Percentiles rank a stretch among this genome's conserved stretches.
phyloP scores from a whole-genome alignment of 2,113 vertebrate species.

The Columbina picui region DNA sequence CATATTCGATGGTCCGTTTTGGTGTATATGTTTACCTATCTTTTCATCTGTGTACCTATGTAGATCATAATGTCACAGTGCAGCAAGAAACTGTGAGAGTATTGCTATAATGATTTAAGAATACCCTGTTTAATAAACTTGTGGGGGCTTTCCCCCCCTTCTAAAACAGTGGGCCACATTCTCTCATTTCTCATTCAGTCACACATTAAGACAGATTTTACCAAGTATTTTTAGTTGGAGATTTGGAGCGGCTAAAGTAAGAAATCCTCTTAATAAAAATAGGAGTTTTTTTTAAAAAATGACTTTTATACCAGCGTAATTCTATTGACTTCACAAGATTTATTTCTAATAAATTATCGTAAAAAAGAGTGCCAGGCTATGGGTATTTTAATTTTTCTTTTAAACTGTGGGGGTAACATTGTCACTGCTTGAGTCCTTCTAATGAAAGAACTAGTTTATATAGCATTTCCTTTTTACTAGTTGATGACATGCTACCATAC shows the following conservation, averaged over 20 bases:
- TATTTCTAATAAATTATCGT: conserved; percentile 7
- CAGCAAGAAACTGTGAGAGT: neutral
- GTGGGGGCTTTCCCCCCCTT: accelerated
- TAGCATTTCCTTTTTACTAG: neutral
- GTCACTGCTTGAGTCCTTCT: neutral
- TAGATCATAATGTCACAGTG: neutral
- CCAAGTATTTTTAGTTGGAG: conserved; percentile 60
- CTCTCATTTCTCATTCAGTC: conserved; percentile 30
- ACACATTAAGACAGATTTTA: conserved; percentile 53
- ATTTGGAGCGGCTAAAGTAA: conserved; percentile 42
- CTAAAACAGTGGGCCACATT: neutral
- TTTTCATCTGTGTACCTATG: neutral
- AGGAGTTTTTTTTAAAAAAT: conserved; percentile 2
- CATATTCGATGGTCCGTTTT: accelerated
- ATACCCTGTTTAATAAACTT: neutral
- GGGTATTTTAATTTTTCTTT: neutral
- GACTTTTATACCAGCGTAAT: conserved; percentile 52
- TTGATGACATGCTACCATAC: neutral
- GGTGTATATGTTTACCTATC: neutral
- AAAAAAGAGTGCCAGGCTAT: neutral
- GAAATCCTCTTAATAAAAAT: conserved; percentile 67
- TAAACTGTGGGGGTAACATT: accelerated
- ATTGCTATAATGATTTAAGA: neutral
- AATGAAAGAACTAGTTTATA: neutral
- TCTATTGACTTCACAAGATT: conserved; percentile 37